These are phyloP conservation scores for Clytia hemisphaerica DNA, from an alignment of 30 jellyfish, hydroid and myxozoan species.

Conservation along the genomic window DNA sequence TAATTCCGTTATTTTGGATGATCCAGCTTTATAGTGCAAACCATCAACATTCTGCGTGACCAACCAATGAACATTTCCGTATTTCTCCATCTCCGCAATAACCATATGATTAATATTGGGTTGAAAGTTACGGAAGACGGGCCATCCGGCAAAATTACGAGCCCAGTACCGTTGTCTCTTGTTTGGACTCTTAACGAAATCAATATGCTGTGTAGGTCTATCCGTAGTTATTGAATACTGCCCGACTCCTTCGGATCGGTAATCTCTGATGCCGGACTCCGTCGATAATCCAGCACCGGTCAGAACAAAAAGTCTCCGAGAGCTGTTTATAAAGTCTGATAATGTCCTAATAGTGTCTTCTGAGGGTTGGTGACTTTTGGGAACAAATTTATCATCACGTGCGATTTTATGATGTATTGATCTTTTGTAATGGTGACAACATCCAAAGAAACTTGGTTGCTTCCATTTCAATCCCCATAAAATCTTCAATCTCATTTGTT, in stretches of 20 bases:
- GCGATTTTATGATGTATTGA: too few relatives aligned
- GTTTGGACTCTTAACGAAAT: constrained; percentile 39
- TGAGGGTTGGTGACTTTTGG: background rate
- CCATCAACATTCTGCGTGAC: constrained; percentile 96
- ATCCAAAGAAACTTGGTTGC: too few relatives aligned
- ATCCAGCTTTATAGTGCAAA: constrained; percentile 77
- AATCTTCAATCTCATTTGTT: too few relatives aligned
- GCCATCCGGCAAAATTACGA: constrained; percentile 89
- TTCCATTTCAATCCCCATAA: too few relatives aligned
- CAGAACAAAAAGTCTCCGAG: constrained; percentile 47
- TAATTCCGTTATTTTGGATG: constrained; percentile 63
- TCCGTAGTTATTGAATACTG: constrained; percentile 48
- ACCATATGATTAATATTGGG: constrained; percentile 51
- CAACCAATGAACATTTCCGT: constrained; percentile 79
- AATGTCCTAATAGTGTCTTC: constrained; percentile 18
- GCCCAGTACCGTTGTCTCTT: constrained; percentile 87
- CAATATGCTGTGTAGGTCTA: constrained; percentile 66
- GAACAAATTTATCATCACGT: constrained; percentile 30
- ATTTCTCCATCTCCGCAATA: constrained; percentile 60
- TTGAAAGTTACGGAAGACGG: constrained; percentile 51
- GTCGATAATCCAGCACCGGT: constrained; percentile 97
- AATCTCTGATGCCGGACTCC: constrained; percentile 88
- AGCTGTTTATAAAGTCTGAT: constrained; percentile 28
- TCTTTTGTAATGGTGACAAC: too few relatives aligned
- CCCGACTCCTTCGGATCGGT: constrained; percentile 82